A percentile compares a stretch with the other conserved stretches of the same genome.
These are phyloP conservation scores for Eudyptes chrysolophus DNA, from an alignment of 2,113 vertebrate species.

Conservation along the genomic window DNA sequence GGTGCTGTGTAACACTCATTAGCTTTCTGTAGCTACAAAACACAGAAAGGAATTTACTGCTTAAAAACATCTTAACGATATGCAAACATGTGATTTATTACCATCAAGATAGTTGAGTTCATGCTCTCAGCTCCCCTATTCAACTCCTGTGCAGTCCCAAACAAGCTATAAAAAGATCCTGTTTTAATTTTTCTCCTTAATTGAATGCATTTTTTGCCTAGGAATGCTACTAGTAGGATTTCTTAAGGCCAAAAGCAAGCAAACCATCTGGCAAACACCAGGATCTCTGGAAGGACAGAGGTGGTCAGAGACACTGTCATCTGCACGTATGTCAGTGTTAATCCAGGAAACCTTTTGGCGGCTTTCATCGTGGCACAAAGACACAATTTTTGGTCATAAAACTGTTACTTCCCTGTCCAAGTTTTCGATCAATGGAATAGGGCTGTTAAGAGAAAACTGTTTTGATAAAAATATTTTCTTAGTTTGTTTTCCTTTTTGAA, in stretches of 20 bases:
- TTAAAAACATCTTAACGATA: background rate
- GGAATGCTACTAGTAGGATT: background rate
- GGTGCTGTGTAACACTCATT: background rate
- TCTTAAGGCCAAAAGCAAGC: background rate
- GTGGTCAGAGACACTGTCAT: background rate
- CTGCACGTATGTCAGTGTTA: background rate
- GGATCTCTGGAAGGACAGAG: background rate
- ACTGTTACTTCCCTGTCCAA: background rate
- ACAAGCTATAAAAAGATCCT: background rate
- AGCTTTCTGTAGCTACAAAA: background rate
- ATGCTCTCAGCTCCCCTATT: background rate
- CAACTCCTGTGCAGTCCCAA: background rate
- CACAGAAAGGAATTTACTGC: conserved; percentile 4
- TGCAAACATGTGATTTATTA: background rate
- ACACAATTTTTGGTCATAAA: background rate
- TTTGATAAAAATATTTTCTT: background rate
- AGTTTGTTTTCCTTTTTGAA: background rate
- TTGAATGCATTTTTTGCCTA: background rate
- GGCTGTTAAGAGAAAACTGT: background rate
- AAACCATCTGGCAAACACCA: background rate
- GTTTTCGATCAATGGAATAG: background rate
- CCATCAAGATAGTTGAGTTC: background rate
- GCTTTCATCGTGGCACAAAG: background rate
- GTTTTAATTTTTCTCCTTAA: background rate
- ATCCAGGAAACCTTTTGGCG: background rate